Evolutionary conservation across 35 echinoderm and acorn worm genomes (phyloP), one percentile per base, ranked within the genome.

Genomic region (Heliocidaris erythrogramma): DNA sequence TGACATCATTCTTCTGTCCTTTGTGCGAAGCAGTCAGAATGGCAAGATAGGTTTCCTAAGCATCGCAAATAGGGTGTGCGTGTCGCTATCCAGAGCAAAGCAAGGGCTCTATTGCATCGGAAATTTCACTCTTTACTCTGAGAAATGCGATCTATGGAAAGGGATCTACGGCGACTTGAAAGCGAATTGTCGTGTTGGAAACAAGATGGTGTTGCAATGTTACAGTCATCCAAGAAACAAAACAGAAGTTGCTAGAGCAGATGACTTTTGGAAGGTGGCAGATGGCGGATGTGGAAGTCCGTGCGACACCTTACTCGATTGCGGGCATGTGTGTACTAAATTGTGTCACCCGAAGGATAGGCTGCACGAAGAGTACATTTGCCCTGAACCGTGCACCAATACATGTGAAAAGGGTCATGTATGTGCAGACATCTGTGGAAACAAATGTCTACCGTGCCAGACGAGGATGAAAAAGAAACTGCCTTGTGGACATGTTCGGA

Each of bases 1-100:
- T 94, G 98, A 99, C 49, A 99, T 99, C 32, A 97, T 99, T 50
- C 96, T 97, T 17, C 78, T 99, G 29, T 99, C 98, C 30, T 94
- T 99, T 31, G 98, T 99, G 85, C 88, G 98, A 90, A 97, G 97
- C 61, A 99, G 97, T 84, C 88, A 94, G 30, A 97, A 96, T 90
- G 97, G 98, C 7, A 96, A 48, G 49, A 99, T 99, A 52, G 98
- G 98, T 35, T 99, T 99, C 94, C 88, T 99, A 49, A 96, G 95
- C 61, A 95, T 96, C 69, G 91, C 95, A 30, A 99, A 97, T 84
- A 95, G 98, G 85, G 94, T 95, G 2, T 99, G 98, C 48, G 98
- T 99, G 17, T 94, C 96, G 30, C 85, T 99, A 24, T 97, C 96
- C 29, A 95, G 98, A 93, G 98, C 98, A 31, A 99, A 95, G 60